Evolutionary conservation across 2,113 vertebrate species (phyloP), one percentile per base, ranked within the genome.

Genomic region (Aphyosemion australe): DNA sequence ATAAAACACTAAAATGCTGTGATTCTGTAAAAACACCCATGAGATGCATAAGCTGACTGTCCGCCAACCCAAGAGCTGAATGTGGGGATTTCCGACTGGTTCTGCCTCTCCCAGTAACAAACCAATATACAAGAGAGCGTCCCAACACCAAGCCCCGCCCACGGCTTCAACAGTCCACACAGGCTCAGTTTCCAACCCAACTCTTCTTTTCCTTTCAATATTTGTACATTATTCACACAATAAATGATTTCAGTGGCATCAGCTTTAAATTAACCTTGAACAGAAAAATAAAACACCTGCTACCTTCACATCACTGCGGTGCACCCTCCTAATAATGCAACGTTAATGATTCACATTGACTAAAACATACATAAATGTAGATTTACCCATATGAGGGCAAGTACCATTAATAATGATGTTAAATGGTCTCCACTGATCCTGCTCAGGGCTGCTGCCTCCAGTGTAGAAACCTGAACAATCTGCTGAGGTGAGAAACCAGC

Each of bases 181-280:
- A 54, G 90, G 89, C 91, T 93, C 90, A 89, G 89, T 79, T 90
- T 84, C 65, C 79, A 74, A 75, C 80, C 74, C 72, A 78, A 73
- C 65, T 76, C 83, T 85, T 85, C 62, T 74, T 85, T 83, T 87
- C 59, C 65, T 85, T 73, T 85, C 73, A 82, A 69, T 81, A 85
- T 90, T 91, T 93, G 75, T 92, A 93, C 91, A 93, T 88, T 93
- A 93, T 94, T 92, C 91, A 93, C 93, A 94, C 80, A 60, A 76
- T 83, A 86, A 85, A 84, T 80, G 78, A 87, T 76, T 85, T 86
- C 89, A 93, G 89, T 92, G 90, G 90, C 85, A 83, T 93, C 83
- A 87, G 84, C 88, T 89, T 92, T 86, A 90, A 91, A 84, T 85
- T 85, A 89, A 84, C 68, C 80, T 64, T 74, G 72, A 75, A 84